Evolutionary conservation across 2,888 invertebrate species (phyloP).

Genomic region (Therioaphis trifolii): DNA sequence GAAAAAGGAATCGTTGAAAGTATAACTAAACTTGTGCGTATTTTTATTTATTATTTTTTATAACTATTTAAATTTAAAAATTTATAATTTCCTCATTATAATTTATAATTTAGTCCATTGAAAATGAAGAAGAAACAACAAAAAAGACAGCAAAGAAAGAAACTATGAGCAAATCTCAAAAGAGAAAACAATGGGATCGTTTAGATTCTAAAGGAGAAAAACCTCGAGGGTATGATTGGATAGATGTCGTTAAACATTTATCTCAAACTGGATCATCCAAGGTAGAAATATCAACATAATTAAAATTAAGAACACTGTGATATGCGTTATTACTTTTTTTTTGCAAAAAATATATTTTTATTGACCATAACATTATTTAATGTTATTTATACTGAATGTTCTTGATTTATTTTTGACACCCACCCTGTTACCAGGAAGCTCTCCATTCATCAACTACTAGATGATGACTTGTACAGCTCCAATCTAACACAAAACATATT

Average conservation of each 20-base stretch:
- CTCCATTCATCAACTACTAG: slow-evolving; percentile 75
- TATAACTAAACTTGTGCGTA: slow-evolving; percentile 57
- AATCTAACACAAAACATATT: slow-evolving; percentile 70
- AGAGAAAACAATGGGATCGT: slow-evolving; percentile 87
- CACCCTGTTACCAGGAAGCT: slow-evolving; percentile 68
- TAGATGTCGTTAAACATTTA: slow-evolving; percentile 94
- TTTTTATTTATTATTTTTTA: not conserved
- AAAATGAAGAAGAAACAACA: slow-evolving; percentile 69
- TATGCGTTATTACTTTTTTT: slow-evolving; percentile 53
- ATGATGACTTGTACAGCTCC: slow-evolving; percentile 73
- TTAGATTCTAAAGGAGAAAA: slow-evolving; percentile 85
- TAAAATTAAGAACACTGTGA: slow-evolving; percentile 57
- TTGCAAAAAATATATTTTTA: slow-evolving; percentile 66
- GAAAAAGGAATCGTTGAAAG: slow-evolving; percentile 69
- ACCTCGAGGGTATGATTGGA: slow-evolving; percentile 93
- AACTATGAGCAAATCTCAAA: slow-evolving; percentile 91
- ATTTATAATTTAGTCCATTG: slow-evolving; percentile 66
- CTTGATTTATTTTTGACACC: not conserved
- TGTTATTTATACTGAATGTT: not conserved
- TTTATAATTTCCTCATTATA: too few relatives aligned
- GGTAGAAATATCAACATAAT: slow-evolving; percentile 50
- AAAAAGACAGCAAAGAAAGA: slow-evolving; percentile 78
- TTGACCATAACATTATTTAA: slow-evolving; percentile 66
- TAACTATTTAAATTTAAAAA: too few relatives aligned
- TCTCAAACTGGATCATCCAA: slow-evolving; percentile 77